A percentile compares a stretch with the other conserved stretches of the same genome.
These are phyloP conservation scores for Scelioninae gen. 1 DNA, from an alignment of 2,888 invertebrate species.

Conservation along the genomic window DNA sequence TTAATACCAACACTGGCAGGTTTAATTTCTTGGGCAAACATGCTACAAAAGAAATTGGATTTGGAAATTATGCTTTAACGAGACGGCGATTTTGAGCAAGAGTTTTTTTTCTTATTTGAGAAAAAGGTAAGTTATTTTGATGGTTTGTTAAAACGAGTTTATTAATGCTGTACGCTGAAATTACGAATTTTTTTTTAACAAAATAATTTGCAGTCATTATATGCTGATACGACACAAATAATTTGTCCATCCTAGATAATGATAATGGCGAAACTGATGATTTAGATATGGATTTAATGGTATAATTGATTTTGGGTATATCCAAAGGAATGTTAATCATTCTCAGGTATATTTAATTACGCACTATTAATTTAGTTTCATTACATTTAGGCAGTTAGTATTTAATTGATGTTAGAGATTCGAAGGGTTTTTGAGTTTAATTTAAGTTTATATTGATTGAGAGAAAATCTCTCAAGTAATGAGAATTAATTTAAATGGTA, in stretches of 20 bases:
- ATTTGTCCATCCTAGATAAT: slow-evolving; percentile 16
- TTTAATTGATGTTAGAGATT: slow-evolving; percentile 14
- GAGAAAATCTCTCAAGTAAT: too few species aligned
- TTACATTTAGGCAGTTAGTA: not conserved
- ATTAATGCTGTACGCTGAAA: slow-evolving; percentile 18
- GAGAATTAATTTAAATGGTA: too few species aligned
- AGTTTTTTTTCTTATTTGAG: slow-evolving; percentile 6
- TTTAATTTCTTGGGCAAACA: slow-evolving; percentile 67
- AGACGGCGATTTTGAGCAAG: slow-evolving; percentile 21
- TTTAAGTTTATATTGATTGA: not conserved
- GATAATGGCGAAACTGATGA: slow-evolving; percentile 13
- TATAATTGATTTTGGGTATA: slow-evolving; percentile 24
- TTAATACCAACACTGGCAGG: slow-evolving; percentile 58
- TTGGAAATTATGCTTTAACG: slow-evolving; percentile 60
- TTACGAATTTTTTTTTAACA: slow-evolving; percentile 38
- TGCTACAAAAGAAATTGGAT: slow-evolving; percentile 60
- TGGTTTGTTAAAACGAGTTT: slow-evolving; percentile 44
- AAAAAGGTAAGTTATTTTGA: slow-evolving; percentile 40
- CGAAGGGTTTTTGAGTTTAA: slow-evolving; percentile 10
- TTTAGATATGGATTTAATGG: slow-evolving; percentile 17
- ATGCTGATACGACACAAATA: slow-evolving; percentile 6
- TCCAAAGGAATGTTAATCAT: slow-evolving; percentile 19
- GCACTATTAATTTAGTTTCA: slow-evolving; percentile 14
- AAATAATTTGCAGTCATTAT: slow-evolving; percentile 35
- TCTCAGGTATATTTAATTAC: slow-evolving; percentile 34